A percentile compares a stretch with the other conserved stretches of the same genome.
phyloP scores from a whole-genome alignment of 92 coral and sea anemone species.

The Pocillopora meandrina region DNA sequence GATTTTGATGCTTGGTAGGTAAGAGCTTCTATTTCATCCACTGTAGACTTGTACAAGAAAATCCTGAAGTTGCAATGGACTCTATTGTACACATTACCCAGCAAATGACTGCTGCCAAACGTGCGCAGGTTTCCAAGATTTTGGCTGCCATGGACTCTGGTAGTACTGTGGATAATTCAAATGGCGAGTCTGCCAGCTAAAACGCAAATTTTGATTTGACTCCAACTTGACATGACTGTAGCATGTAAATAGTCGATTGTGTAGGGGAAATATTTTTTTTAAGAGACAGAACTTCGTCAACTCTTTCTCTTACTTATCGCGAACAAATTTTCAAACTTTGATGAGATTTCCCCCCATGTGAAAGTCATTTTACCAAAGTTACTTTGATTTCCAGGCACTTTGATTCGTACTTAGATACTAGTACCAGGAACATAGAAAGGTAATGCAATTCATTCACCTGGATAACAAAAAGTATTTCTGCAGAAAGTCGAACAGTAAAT shows the following conservation, averaged over 20 bases:
- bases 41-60: constrained; percentile 94
- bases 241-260: background rate
- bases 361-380: no score
- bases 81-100: constrained; percentile 98
- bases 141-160: constrained; percentile 84
- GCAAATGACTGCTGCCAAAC: constrained; percentile 84
- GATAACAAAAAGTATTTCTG: no score
- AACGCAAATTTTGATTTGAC: background rate
- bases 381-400: no score
- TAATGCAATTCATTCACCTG: no score
- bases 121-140: constrained; percentile 91
- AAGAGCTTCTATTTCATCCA: constrained; percentile 32
- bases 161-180: constrained; percentile 66
- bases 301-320: background rate
- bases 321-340: no score
- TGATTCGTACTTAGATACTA: no score
- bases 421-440: no score
- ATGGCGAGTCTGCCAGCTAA: constrained; percentile 65
- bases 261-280: background rate
- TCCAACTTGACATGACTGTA: background rate
- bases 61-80: constrained; percentile 98
- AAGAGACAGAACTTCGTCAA: background rate
- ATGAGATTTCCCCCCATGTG: no score
- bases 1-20: constrained; percentile 4
- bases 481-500: no score